Base-by-base conservation (phyloP, 2,888 invertebrate species). In the Allygus modestus region DNA sequence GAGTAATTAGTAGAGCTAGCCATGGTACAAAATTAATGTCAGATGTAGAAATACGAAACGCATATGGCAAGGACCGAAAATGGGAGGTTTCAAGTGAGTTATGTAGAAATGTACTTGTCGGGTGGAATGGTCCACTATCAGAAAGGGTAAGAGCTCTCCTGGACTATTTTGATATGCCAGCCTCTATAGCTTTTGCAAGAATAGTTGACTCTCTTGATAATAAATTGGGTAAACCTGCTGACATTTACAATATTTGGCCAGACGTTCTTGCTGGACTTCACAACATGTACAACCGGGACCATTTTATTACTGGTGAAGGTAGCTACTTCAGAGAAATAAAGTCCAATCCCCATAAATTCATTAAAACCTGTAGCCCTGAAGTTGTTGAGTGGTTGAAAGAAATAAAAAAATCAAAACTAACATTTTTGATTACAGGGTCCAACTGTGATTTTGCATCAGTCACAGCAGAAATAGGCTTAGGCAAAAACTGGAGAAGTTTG, bases 161-260 rank as follows among this genome's bases (percentile, higher is more conserved):
- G 58, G 96, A 96, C 89, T 95, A 94, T 88, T 96, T 96, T 89
- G 96, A 96, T 89, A 93, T 94, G 89, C 93, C 94, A 0, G 91
- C 92, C 0, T 92, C 93, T 9, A 89, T 96, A 37, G 91, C 93
- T 2, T 95, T 94, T 90, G 95, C 94, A 0, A 92, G 94, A 87
- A 91, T 93, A 17, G 92, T 96, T 23, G 95, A 96, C 88, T 89
- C 92, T 0, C 87, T 94, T 0, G 95, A 96, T 88, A 89, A 90
- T 84, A 87, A 90, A 61, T 88, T 90, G 85, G 90, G 90, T 17
- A 85, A 85, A 77, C 85, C 88, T 0, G 82, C 88, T 37, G 87
- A 89, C 12, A 87, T 88, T 2, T 95, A 95, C 87, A 89, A 90
- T 51, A 91, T 95, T 58, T 96, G 94, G 93, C 91, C 92, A 0